phyloP scores from a whole-genome alignment of 2,888 invertebrate species.

The Cancer borealis region DNA sequence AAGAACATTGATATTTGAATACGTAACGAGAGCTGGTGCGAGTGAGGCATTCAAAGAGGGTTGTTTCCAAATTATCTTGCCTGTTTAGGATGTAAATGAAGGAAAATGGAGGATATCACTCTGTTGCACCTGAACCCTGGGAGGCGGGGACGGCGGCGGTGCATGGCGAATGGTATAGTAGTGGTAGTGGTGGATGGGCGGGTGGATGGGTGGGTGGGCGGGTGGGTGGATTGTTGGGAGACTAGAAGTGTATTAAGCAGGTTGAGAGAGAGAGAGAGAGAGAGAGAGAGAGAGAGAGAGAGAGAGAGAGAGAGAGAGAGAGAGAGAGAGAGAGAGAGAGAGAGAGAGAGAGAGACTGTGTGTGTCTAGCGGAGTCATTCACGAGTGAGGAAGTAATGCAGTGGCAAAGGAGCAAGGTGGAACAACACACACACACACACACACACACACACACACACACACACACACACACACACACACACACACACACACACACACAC shows the following conservation, averaged over 20 bases:
- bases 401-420: slow-evolving; percentile 20
- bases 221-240: not conserved
- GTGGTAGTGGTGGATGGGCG: not conserved
- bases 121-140: not conserved
- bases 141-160: not conserved
- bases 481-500: too few species aligned
- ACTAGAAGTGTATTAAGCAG: not conserved
- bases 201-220: not conserved
- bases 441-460: too few species aligned
- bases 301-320: not conserved
- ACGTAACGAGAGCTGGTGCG: not conserved
- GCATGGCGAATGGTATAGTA: not conserved
- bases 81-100: slow-evolving; percentile 23
- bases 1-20: not conserved
- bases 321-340: not conserved
- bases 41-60: slow-evolving; percentile 31
- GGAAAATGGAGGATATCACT: slow-evolving; percentile 10
- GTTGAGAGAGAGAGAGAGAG: not conserved
- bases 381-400: slow-evolving; percentile 3
- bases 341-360: too few species aligned
- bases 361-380: not conserved
- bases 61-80: slow-evolving; percentile 19
- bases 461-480: slow-evolving; percentile 21
- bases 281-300: not conserved
- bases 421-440: not conserved